Percentiles rank a stretch among this genome's conserved stretches.
These are phyloP conservation scores for Malaclemys terrapin DNA, from an alignment of 2,113 vertebrate species.

Conservation along the genomic window DNA sequence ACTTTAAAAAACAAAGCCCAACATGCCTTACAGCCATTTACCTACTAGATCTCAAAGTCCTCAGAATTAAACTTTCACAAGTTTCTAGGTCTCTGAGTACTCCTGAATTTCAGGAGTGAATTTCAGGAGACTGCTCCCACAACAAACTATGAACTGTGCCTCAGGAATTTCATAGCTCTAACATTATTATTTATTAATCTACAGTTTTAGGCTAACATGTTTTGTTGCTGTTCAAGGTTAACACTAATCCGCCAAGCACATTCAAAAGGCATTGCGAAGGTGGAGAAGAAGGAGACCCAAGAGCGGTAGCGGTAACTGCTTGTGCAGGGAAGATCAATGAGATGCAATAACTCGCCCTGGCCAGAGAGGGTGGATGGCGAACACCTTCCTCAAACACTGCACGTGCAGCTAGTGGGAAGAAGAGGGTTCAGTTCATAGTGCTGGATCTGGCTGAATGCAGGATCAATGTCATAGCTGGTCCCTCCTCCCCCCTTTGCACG, in stretches of 20 bases:
- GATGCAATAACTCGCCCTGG: constrained; percentile 11
- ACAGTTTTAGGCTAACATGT: neutral
- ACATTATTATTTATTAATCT: constrained; percentile 44
- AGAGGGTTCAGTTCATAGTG: neutral
- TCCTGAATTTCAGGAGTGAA: constrained; percentile 11
- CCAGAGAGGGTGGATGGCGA: constrained; percentile 20
- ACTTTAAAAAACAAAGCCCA: neutral
- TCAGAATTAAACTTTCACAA: constrained; percentile 58
- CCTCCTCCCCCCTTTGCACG: too few relatives aligned
- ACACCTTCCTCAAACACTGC: neutral
- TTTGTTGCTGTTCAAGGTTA: neutral
- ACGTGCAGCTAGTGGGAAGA: neutral
- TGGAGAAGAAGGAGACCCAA: neutral
- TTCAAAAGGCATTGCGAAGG: neutral
- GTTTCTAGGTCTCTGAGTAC: constrained; percentile 6
- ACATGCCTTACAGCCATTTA: neutral
- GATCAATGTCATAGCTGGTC: neutral
- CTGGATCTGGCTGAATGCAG: neutral
- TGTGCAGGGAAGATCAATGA: neutral
- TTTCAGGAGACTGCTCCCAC: neutral
- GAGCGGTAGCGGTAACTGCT: neutral
- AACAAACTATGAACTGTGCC: constrained; percentile 28
- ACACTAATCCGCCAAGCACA: neutral
- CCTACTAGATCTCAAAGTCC: neutral
- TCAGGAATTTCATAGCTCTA: neutral